phyloP scores from a whole-genome alignment of 2,888 invertebrate species.

The Pachymerium ferrugineum region DNA sequence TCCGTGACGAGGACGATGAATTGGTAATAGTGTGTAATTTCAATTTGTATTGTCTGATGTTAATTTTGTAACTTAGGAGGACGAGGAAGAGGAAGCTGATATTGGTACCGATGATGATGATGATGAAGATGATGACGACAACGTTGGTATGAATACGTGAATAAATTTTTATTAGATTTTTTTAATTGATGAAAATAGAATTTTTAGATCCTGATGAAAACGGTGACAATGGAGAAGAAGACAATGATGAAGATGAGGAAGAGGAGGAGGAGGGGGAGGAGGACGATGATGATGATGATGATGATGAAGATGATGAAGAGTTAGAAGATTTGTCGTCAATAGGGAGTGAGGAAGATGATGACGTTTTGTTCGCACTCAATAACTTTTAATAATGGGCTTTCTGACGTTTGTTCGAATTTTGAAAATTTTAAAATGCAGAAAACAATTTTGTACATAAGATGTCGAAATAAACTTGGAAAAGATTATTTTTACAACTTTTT shows the following conservation, averaged over 20 bases:
- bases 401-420: too few species aligned
- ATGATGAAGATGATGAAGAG: constrained; percentile 33
- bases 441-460: too few species aligned
- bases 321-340: neutral
- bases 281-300: constrained; percentile 34
- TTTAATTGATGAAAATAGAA: neutral
- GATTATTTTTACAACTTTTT: too few species aligned
- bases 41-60: neutral
- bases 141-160: neutral
- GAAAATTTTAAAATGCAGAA: too few species aligned
- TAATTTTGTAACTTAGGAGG: neutral
- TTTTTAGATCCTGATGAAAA: constrained; percentile 33
- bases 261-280: constrained; percentile 35
- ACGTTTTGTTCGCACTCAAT: constrained; percentile 29
- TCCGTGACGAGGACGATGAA: constrained; percentile 81
- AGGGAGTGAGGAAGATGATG: constrained; percentile 30
- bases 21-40: neutral
- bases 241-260: constrained; percentile 39
- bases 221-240: constrained; percentile 38
- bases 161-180: neutral
- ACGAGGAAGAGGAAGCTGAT: constrained; percentile 36
- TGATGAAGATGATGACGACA: constrained; percentile 34
- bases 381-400: constrained; percentile 7
- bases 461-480: too few species aligned
- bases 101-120: constrained; percentile 30